These are phyloP conservation scores for Medauroidea extradentata DNA, from an alignment of 1,140 invertebrate species.

Conservation along the genomic window DNA sequence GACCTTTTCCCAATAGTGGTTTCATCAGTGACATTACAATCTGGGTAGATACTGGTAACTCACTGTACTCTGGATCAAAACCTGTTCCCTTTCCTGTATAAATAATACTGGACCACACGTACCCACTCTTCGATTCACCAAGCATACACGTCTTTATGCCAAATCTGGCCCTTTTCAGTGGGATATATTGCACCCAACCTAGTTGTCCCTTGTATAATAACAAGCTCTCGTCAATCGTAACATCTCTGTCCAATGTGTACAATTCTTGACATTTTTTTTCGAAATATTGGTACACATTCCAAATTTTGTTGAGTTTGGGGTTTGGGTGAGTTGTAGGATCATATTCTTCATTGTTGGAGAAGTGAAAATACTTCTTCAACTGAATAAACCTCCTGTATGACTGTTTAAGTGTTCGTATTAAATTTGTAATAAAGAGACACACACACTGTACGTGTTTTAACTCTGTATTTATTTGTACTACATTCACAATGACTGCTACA, in stretches of 20 bases:
- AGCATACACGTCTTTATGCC: slow-evolving; percentile 34
- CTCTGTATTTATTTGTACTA: no score
- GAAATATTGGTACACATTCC: neutral
- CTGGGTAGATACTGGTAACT: neutral
- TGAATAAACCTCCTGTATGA: no score
- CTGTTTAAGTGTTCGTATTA: no score
- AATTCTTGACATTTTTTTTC: neutral
- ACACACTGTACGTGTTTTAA: no score
- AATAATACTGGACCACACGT: slow-evolving; percentile 30
- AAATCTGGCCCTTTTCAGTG: slow-evolving; percentile 32
- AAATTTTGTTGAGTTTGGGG: slow-evolving; percentile 1
- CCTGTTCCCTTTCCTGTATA: slow-evolving; percentile 27
- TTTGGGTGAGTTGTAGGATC: neutral
- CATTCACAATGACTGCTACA: no score
- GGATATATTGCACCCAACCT: slow-evolving; percentile 30
- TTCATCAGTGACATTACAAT: no score
- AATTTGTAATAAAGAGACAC: no score
- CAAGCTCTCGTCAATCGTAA: slow-evolving; percentile 1
- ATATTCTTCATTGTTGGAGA: neutral
- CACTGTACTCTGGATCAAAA: slow-evolving; percentile 13
- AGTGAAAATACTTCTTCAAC: neutral
- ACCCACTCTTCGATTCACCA: slow-evolving; percentile 28
- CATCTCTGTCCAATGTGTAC: neutral
- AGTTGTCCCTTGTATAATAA: neutral
- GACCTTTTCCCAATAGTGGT: neutral